Conservation (phyloP, 2,888 invertebrate genomes). For the Campoplex capitator region DNA sequence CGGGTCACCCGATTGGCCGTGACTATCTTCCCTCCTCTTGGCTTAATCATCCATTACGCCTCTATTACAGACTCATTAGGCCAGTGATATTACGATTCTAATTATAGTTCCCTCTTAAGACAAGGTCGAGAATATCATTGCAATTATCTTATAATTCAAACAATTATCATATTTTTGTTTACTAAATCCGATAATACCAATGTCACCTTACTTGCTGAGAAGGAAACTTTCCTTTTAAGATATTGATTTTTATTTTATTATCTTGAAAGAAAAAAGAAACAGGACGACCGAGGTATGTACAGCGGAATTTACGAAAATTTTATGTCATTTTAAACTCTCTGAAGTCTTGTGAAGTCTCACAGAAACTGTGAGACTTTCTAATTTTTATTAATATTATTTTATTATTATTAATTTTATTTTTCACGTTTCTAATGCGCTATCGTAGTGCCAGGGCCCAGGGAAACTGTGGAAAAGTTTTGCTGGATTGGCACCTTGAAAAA, state of each 20-base stretch:
- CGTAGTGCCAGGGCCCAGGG: too few species aligned
- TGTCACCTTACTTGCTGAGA: background rate
- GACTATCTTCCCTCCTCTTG: constrained; percentile 62
- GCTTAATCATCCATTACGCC: constrained; percentile 67
- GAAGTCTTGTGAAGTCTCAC: too few species aligned
- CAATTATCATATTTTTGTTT: background rate
- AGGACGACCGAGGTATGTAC: too few species aligned
- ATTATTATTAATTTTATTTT: too few species aligned
- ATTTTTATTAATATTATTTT: too few species aligned
- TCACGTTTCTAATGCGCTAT: too few species aligned
- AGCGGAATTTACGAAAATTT: too few species aligned
- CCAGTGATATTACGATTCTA: background rate
- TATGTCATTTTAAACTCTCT: too few species aligned
- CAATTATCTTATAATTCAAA: background rate
- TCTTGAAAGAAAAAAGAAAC: too few species aligned
- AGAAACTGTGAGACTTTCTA: too few species aligned
- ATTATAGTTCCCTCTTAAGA: background rate
- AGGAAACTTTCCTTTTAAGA: background rate
- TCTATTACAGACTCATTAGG: constrained; percentile 40
- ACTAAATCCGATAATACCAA: background rate
- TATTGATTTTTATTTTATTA: background rate
- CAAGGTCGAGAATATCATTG: background rate
- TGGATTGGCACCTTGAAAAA: too few species aligned
- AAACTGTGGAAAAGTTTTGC: too few species aligned
- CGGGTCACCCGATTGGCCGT: constrained; percentile 43